phyloP scores from a whole-genome alignment of 2,113 vertebrate species.

The Sinocyclocheilus anophthalmus region DNA sequence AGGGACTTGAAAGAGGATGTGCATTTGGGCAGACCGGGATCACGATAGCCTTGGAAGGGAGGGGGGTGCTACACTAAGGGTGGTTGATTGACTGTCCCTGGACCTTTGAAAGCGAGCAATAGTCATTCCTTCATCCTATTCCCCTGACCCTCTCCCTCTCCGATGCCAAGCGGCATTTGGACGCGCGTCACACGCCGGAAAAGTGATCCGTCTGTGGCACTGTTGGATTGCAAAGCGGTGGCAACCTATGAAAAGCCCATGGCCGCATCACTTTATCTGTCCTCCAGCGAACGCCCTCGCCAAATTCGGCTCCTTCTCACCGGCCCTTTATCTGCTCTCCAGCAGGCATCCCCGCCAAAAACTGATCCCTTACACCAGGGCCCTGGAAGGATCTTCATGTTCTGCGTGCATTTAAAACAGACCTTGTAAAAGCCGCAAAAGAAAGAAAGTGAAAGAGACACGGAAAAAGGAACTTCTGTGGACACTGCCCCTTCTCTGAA shows the following conservation, averaged over 20 bases:
- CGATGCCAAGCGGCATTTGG: constrained; percentile 57
- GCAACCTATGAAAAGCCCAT: constrained; percentile 55
- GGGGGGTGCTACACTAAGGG: constrained; percentile 7
- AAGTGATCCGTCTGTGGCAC: constrained; percentile 54
- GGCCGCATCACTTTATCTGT: constrained; percentile 68
- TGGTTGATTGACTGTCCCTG: constrained; percentile 61
- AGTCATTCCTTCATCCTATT: constrained; percentile 51
- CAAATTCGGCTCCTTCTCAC: constrained; percentile 60
- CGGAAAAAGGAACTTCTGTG: constrained; percentile 63
- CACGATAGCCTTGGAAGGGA: constrained; percentile 47
- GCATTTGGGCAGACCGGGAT: constrained; percentile 72
- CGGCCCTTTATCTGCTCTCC: constrained; percentile 62
- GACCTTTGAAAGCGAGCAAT: constrained; percentile 56
- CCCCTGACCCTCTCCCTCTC: constrained; percentile 54
- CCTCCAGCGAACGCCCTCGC: constrained; percentile 50
- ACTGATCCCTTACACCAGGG: constrained; percentile 66
- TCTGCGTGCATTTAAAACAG: constrained; percentile 72
- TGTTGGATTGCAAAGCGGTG: constrained; percentile 31
- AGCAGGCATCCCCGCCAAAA: constrained; percentile 72
- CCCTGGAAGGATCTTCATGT: constrained; percentile 62
- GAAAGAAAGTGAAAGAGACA: constrained; percentile 22
- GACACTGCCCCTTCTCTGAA: constrained; percentile 65
- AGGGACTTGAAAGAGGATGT: constrained; percentile 74
- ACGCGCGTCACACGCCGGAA: constrained; percentile 53
- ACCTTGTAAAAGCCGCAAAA: constrained; percentile 66